A percentile compares a stretch with the other conserved stretches of the same genome.
These are phyloP conservation scores for Ageneiosus marmoratus DNA, from an alignment of 2,113 vertebrate species.

Conservation along the genomic window DNA sequence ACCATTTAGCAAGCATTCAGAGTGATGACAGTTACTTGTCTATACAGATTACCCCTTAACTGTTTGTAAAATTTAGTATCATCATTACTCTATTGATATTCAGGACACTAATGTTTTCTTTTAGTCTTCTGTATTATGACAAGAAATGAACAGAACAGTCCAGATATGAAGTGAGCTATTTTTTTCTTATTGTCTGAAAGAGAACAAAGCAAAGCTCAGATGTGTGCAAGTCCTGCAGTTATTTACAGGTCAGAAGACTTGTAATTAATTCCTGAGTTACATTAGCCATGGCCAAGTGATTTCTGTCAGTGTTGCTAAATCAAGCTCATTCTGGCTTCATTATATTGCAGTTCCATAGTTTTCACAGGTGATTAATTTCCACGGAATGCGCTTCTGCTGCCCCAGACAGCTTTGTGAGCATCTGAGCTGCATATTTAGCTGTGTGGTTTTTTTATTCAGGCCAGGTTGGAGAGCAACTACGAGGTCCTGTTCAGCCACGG, in stretches of 20 bases:
- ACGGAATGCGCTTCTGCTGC: constrained; percentile 25
- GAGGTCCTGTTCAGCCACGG: not conserved
- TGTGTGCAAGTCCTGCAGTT: constrained; percentile 3
- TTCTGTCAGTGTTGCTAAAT: constrained; percentile 38
- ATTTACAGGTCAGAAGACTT: constrained; percentile 35
- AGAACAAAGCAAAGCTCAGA: not conserved
- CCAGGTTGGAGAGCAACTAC: constrained; percentile 5
- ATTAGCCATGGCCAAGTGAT: constrained; percentile 39
- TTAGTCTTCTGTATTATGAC: not conserved
- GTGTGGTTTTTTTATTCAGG: constrained; percentile 30
- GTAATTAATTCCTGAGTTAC: constrained; percentile 31
- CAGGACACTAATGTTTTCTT: not conserved
- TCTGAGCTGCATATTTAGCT: constrained; percentile 38
- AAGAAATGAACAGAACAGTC: not conserved
- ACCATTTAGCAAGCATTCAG: not conserved
- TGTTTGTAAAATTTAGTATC: not conserved
- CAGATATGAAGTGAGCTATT: not conserved
- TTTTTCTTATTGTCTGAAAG: not conserved
- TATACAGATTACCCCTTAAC: not conserved
- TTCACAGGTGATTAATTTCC: constrained; percentile 54
- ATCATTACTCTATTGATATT: not conserved
- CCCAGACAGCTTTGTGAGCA: constrained; percentile 43
- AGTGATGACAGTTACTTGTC: constrained; percentile 1
- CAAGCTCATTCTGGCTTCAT: constrained; percentile 35
- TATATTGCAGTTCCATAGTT: constrained; percentile 37